These are phyloP conservation scores for Eulacestoma nigropectus DNA, from an alignment of 2,113 vertebrate species.

Conservation along the genomic window DNA sequence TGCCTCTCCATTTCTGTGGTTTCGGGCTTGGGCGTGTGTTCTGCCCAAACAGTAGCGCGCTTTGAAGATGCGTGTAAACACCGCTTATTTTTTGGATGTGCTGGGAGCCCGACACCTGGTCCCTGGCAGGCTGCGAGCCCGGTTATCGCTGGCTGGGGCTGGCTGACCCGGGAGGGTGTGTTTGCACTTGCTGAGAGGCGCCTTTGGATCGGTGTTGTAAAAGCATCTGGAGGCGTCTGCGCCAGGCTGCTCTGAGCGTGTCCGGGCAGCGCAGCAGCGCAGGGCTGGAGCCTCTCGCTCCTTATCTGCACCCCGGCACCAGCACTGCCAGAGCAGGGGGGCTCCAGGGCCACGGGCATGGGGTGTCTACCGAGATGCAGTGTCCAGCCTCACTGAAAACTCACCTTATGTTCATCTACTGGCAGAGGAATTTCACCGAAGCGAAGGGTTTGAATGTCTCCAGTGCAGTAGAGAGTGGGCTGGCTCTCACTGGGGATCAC, in stretches of 20 bases:
- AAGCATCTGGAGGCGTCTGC: constrained; percentile 49
- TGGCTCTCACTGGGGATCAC: background rate
- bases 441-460: background rate
- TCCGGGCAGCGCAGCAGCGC: background rate
- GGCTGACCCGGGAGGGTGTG: background rate
- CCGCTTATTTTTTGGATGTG: background rate
- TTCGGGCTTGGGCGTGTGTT: background rate
- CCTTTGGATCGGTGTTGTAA: constrained; percentile 1
- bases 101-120: background rate
- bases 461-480: background rate
- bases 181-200: constrained; percentile 24
- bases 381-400: accelerated
- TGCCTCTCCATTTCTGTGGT: constrained; percentile 21
- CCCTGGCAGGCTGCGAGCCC: background rate
- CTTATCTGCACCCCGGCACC: background rate
- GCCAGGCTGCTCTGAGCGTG: constrained; percentile 18
- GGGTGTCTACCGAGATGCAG: accelerated
- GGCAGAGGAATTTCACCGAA: background rate
- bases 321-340: background rate
- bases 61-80: constrained; percentile 40
- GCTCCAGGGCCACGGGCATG: background rate
- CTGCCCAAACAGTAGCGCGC: background rate
- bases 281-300: background rate
- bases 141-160: background rate
- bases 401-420: accelerated